phyloP scores from a whole-genome alignment of 1,140 invertebrate species.

The Orchesella cincta region DNA sequence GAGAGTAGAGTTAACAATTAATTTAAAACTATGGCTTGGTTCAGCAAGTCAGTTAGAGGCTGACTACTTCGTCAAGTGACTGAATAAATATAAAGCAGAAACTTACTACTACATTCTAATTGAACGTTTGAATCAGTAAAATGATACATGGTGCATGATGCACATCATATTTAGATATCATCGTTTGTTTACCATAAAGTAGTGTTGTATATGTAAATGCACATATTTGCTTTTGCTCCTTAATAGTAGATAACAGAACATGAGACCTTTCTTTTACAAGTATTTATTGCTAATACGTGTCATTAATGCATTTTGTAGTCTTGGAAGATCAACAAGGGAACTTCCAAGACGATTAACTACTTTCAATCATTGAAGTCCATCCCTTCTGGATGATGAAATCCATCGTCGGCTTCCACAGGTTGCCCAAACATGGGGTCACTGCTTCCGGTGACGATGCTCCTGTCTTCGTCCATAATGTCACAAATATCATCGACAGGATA shows the following conservation, averaged over 20 bases:
- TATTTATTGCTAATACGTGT: neutral
- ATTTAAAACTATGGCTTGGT: no score
- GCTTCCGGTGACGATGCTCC: conserved; percentile 1
- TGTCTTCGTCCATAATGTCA: conserved; percentile 21
- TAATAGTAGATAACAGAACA: neutral
- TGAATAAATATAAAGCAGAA: no score
- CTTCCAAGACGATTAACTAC: no score
- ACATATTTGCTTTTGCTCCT: neutral
- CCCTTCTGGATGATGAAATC: conserved; percentile 1
- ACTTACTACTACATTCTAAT: no score
- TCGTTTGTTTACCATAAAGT: no score
- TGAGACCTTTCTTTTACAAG: neutral
- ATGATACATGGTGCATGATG: no score
- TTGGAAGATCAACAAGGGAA: neutral
- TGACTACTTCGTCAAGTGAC: no score
- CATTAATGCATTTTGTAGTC: neutral
- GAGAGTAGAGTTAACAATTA: no score
- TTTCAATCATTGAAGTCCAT: conserved; percentile 23
- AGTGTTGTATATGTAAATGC: no score
- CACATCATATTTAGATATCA: no score
- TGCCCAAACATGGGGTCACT: conserved; percentile 18
- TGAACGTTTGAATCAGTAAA: no score
- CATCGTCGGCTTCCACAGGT: conserved; percentile 1
- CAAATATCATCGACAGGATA: conserved; percentile 16
- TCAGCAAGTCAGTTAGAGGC: no score